Evolutionary conservation across 2,113 vertebrate genomes (phyloP).

Genomic region (Ictalurus punctatus): DNA sequence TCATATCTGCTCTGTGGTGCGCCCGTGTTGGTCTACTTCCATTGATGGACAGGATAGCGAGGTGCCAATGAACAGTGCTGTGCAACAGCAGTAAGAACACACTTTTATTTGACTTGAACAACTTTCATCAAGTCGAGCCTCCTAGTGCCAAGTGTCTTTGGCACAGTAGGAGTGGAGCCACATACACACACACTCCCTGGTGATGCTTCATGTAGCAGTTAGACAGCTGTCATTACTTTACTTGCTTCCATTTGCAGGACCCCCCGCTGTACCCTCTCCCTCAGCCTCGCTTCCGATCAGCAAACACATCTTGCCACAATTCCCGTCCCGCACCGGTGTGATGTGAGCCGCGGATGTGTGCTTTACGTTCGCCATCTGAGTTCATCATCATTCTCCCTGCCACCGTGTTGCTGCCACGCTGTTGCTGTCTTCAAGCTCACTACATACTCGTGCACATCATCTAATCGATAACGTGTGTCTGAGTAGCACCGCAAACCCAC

Average conservation of each 20-base stretch:
- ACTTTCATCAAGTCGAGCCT: neutral
- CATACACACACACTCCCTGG: neutral
- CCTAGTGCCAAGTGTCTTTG: neutral
- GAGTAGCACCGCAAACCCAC: neutral
- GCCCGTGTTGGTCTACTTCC: neutral
- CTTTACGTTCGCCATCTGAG: neutral
- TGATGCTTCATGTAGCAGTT: constrained; percentile 26
- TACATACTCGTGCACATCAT: constrained; percentile 23
- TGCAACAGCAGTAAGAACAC: neutral
- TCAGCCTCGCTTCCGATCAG: constrained; percentile 42
- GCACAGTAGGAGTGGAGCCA: constrained; percentile 12
- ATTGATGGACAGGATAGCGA: neutral
- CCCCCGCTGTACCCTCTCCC: constrained; percentile 21
- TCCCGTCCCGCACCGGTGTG: constrained; percentile 35
- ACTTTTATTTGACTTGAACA: neutral
- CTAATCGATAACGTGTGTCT: neutral
- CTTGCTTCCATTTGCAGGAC: constrained; percentile 20
- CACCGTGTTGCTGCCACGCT: neutral
- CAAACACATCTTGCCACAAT: constrained; percentile 23
- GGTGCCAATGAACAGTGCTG: neutral
- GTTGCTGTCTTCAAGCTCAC: constrained; percentile 12
- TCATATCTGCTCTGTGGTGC: neutral
- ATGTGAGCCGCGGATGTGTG: constrained; percentile 33
- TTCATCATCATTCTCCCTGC: constrained; percentile 1
- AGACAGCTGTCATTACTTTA: constrained; percentile 43